A percentile compares a stretch with the other conserved stretches of the same genome.
Evolutionary conservation across 2,797 vertebrate genomes (phyloP).

Genomic region (Rhynchonycteris naso): DNA sequence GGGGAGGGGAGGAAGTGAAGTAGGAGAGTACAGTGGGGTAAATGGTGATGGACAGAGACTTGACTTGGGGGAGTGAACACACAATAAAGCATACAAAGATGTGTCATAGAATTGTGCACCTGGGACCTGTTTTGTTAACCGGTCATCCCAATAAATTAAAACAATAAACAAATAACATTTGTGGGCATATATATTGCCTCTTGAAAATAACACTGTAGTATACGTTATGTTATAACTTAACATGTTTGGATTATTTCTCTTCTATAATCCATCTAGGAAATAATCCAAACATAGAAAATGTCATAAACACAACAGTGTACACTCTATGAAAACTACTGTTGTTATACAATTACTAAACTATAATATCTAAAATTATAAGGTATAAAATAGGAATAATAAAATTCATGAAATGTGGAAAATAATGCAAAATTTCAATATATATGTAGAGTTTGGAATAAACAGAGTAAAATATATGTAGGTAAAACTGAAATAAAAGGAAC

Average conservation of each 20-base stretch:
- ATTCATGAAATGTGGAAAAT: not conserved
- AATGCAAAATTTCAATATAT: not conserved
- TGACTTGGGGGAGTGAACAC: too few relatives aligned
- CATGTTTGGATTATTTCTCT: too few relatives aligned
- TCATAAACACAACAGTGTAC: not conserved
- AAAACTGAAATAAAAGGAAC: not conserved
- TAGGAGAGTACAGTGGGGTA: too few relatives aligned
- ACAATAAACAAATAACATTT: not conserved
- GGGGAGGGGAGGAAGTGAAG: not conserved
- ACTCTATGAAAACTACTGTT: not conserved
- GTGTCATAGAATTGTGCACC: too few relatives aligned
- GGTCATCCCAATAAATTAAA: too few relatives aligned
- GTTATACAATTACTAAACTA: not conserved
- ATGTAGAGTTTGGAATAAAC: not conserved
- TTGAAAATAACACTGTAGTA: not conserved
- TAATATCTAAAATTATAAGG: not conserved
- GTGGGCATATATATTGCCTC: not conserved
- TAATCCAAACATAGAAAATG: not conserved
- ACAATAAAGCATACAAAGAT: too few relatives aligned
- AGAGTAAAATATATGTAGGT: not conserved
- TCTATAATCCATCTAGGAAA: not conserved
- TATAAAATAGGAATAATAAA: not conserved
- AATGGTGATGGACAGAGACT: too few relatives aligned
- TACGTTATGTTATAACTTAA: too few relatives aligned
- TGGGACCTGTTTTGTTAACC: too few relatives aligned